Conservation (phyloP, 2,888 invertebrate genomes). For the Ctenicera cuprea region DNA sequence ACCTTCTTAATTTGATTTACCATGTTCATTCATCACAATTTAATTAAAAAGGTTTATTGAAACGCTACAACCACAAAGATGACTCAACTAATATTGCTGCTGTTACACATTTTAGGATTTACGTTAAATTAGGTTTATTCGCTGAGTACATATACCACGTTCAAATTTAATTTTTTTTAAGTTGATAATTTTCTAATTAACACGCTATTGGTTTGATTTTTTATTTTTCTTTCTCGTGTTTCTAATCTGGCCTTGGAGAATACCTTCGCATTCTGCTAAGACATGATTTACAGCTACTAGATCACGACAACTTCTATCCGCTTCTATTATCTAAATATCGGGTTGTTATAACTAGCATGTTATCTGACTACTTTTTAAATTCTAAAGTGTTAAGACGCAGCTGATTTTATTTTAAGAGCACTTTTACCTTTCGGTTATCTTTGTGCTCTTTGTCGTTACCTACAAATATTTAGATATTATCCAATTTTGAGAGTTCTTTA, state of each 20-base stretch:
- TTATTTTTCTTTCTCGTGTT: conserved; percentile 11
- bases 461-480: background rate
- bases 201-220: background rate
- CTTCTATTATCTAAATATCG: conserved; percentile 5
- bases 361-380: background rate
- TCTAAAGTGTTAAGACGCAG: background rate
- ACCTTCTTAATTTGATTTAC: conserved; percentile 24
- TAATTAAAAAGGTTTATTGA: background rate
- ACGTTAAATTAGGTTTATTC: no score
- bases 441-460: background rate
- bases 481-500: conserved; percentile 6
- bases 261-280: background rate
- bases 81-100: no score
- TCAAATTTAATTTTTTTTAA: no score
- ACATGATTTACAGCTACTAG: background rate
- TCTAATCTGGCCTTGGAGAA: conserved; percentile 4
- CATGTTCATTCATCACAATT: conserved; percentile 6
- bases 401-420: background rate
- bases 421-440: background rate
- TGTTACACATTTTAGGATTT: no score
- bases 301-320: conserved; percentile 3
- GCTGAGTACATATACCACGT: no score
- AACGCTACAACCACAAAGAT: background rate
- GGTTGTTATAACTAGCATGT: background rate
- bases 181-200: background rate